Conservation (phyloP, 2,797 vertebrate genomes). For the Rhinogobio ventralis region DNA sequence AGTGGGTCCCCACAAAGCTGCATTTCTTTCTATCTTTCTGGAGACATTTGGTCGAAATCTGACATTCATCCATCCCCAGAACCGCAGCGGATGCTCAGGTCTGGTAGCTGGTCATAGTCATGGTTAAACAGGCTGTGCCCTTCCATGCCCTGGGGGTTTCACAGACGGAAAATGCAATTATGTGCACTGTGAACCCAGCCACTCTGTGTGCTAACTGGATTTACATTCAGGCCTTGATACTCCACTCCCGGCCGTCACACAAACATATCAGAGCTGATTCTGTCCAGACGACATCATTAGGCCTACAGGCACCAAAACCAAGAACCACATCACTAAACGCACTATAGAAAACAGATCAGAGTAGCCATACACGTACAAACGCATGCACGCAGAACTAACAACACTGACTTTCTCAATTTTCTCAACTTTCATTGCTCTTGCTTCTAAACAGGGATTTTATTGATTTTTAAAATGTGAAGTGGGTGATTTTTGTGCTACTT, state of each 20-base stretch:
- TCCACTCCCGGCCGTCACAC: conserved; percentile 56
- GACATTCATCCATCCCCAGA: conserved; percentile 21
- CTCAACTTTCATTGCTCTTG: background rate
- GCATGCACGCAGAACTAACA: background rate
- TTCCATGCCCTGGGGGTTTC: conserved; percentile 61
- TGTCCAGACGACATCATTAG: conserved; percentile 60
- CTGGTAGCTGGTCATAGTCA: conserved; percentile 32
- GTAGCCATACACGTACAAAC: conserved; percentile 2
- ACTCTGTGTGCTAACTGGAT: conserved; percentile 64
- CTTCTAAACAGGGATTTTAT: background rate
- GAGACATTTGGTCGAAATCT: background rate
- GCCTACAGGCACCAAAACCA: conserved; percentile 59
- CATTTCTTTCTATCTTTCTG: background rate
- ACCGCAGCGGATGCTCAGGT: conserved; percentile 30
- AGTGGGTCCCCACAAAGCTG: background rate
- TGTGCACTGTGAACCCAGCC: conserved; percentile 70
- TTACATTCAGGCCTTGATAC: conserved; percentile 67
- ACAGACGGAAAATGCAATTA: conserved; percentile 80
- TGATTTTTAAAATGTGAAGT: background rate
- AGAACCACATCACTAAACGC: conserved; percentile 38
- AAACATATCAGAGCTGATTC: conserved; percentile 68
- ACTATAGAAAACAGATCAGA: conserved; percentile 37
- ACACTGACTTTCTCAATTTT: background rate
- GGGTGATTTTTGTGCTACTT: background rate
- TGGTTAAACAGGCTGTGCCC: conserved; percentile 46